These are phyloP conservation scores for Agelas oroides DNA, from an alignment of 37 sponge, comb jelly and placozoan species.

Conservation along the genomic window DNA sequence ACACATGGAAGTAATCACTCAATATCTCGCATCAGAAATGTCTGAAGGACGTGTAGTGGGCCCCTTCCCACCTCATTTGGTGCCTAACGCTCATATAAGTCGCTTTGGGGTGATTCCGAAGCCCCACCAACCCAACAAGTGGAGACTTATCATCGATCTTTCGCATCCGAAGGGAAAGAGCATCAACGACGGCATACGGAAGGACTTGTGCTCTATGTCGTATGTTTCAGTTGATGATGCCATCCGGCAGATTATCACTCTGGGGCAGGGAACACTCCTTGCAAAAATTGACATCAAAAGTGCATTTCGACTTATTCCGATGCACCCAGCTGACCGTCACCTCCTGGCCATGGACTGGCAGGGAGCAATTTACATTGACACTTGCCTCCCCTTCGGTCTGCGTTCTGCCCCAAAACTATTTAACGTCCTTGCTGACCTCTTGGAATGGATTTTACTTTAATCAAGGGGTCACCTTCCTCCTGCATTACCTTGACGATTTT, in stretches of 20 bases:
- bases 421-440: constrained; percentile 19
- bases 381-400: constrained; percentile 44
- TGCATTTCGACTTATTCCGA: constrained; percentile 18
- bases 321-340: constrained; percentile 46
- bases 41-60: not conserved
- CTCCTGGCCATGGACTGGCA: constrained; percentile 44
- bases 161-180: constrained; percentile 23
- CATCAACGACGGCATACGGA: constrained; percentile 19
- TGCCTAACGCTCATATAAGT: not conserved
- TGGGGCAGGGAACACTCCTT: constrained; percentile 26
- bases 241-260: not conserved
- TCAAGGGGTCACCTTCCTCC: not conserved
- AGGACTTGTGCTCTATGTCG: constrained; percentile 32
- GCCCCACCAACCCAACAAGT: constrained; percentile 7
- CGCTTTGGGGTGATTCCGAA: constrained; percentile 40
- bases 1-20: not conserved
- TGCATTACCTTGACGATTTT: constrained; percentile 52
- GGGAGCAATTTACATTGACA: constrained; percentile 27
- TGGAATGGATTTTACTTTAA: constrained; percentile 19
- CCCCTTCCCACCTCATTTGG: not conserved
- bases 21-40: constrained; percentile 4
- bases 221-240: constrained; percentile 29
- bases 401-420: constrained; percentile 51
- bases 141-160: constrained; percentile 34
- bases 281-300: constrained; percentile 38